These are phyloP conservation scores for Aphelinus atriplicis DNA, from an alignment of 1,140 invertebrate genomes.

Conservation along the genomic window DNA sequence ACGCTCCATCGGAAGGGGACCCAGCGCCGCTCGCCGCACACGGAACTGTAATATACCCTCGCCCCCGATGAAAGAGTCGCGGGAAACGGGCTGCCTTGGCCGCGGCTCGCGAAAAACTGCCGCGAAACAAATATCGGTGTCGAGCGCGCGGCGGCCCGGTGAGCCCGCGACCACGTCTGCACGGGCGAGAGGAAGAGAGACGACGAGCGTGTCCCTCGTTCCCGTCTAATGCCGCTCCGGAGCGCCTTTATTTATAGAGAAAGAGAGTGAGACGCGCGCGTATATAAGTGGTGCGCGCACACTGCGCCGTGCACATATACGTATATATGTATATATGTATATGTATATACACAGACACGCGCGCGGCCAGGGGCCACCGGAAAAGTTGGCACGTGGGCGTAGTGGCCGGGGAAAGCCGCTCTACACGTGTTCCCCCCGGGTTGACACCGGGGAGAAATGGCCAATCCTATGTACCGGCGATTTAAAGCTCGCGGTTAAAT, in stretches of 20 bases:
- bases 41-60: too few relatives aligned
- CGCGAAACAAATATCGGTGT: neutral
- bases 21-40: too few relatives aligned
- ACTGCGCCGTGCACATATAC: constrained; percentile 4
- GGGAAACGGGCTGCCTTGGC: too few relatives aligned
- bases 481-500: too few relatives aligned
- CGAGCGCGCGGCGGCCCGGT: neutral
- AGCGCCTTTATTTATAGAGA: constrained; percentile 56
- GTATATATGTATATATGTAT: neutral
- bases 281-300: constrained; percentile 36
- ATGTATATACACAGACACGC: constrained; percentile 37
- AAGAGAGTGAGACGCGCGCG: constrained; percentile 42
- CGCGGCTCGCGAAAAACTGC: too few relatives aligned
- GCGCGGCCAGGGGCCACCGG: constrained; percentile 5
- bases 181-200: too few relatives aligned
- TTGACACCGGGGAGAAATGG: too few relatives aligned
- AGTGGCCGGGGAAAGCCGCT: neutral
- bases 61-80: neutral
- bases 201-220: too few relatives aligned
- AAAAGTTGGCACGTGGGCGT: constrained; percentile 30
- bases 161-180: neutral
- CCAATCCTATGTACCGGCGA: too few relatives aligned
- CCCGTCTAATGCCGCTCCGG: constrained; percentile 21
- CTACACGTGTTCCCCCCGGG: constrained; percentile 2
- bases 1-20: too few relatives aligned